Conservation (phyloP, 2,113 vertebrate genomes). For the Hydrolagus affinis region DNA sequence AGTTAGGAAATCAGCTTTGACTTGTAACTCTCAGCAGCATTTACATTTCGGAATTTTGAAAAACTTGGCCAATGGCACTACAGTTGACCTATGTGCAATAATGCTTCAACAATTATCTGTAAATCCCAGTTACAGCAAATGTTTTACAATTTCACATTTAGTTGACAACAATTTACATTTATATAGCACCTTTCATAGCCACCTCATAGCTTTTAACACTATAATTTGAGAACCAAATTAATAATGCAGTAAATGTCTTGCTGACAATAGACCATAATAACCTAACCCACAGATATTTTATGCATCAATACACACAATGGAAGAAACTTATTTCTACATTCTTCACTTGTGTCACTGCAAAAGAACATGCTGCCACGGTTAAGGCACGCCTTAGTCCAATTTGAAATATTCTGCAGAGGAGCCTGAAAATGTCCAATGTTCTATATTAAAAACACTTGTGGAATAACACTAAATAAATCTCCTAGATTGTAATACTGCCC, state of each 20-base stretch:
- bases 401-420: neutral
- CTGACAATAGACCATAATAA: neutral
- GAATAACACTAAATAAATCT: conserved; percentile 7
- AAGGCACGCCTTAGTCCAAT: too few relatives aligned
- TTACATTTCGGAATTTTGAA: neutral
- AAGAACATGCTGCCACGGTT: neutral
- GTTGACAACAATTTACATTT: neutral
- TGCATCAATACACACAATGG: neutral
- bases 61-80: neutral
- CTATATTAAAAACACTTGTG: neutral
- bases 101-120: neutral
- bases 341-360: too few relatives aligned
- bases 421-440: neutral
- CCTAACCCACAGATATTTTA: neutral
- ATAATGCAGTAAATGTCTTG: too few relatives aligned
- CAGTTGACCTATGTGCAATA: conserved; percentile 5
- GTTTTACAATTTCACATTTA: conserved; percentile 2
- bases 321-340: neutral
- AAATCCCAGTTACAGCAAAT: conserved; percentile 3
- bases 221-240: too few relatives aligned
- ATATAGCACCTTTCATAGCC: neutral
- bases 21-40: neutral
- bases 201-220: too few relatives aligned
- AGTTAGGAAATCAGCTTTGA: neutral
- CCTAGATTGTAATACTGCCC: neutral